phyloP scores from a whole-genome alignment of 2,888 invertebrate genomes.

The Trisateles emortualis region DNA sequence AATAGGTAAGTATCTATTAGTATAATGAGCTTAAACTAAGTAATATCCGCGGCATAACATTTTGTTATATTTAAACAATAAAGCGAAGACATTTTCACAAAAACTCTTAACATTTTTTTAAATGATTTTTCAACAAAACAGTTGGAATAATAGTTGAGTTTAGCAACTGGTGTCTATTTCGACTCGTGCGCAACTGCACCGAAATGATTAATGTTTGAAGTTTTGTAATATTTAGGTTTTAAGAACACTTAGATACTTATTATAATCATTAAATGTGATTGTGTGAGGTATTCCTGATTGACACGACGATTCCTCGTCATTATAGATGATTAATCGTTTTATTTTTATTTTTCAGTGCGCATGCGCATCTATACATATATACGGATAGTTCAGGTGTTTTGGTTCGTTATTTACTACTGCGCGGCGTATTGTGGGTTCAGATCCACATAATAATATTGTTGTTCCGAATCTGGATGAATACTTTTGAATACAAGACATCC shows the following conservation, averaged over 20 bases:
- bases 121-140: slow-evolving; percentile 14
- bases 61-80: neutral
- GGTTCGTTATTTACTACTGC: too few relatives aligned
- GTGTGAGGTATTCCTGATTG: neutral
- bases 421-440: too few relatives aligned
- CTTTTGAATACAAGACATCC: too few relatives aligned
- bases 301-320: too few relatives aligned
- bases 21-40: slow-evolving; percentile 21
- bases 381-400: too few relatives aligned
- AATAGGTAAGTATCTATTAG: too few relatives aligned
- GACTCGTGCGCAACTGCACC: slow-evolving; percentile 1
- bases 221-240: slow-evolving; percentile 4
- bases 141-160: slow-evolving; percentile 3
- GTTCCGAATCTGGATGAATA: too few relatives aligned
- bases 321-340: too few relatives aligned
- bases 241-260: too few relatives aligned
- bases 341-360: too few relatives aligned
- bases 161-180: slow-evolving; percentile 6
- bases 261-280: neutral
- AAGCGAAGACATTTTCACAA: slow-evolving; percentile 13
- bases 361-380: too few relatives aligned
- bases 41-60: slow-evolving; percentile 24
- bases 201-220: slow-evolving; percentile 4
- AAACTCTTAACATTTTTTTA: slow-evolving; percentile 11
- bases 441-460: too few relatives aligned